A percentile compares a stretch with the other conserved stretches of the same genome.
Conservation (phyloP, 2,888 invertebrate species). For the Anoplius nigerrimus region DNA sequence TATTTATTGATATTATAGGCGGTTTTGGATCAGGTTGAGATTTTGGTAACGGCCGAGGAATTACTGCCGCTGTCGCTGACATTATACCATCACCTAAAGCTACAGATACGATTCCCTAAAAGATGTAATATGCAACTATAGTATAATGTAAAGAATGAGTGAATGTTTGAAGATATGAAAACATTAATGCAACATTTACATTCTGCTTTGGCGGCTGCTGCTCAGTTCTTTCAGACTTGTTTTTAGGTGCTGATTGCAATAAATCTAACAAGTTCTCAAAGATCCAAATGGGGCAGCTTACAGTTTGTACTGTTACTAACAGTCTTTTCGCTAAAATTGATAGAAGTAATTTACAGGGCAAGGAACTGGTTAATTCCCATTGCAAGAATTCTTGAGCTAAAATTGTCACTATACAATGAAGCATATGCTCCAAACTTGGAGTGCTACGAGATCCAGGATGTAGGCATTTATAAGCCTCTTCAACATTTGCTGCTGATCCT, state of each 20-base stretch:
- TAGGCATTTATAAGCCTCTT: slow-evolving; percentile 66
- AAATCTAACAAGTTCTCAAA: slow-evolving; percentile 52
- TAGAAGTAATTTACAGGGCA: slow-evolving; percentile 80
- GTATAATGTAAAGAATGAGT: background rate
- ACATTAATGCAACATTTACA: background rate
- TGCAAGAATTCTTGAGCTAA: slow-evolving; percentile 80
- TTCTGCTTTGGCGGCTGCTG: slow-evolving; percentile 17
- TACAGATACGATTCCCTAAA: slow-evolving; percentile 59
- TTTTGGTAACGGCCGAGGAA: slow-evolving; percentile 60
- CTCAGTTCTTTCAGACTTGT: slow-evolving; percentile 1
- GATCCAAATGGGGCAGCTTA: slow-evolving; percentile 64
- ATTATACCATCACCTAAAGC: slow-evolving; percentile 64
- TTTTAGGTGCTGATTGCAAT: slow-evolving; percentile 40
- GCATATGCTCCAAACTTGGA: slow-evolving; percentile 78
- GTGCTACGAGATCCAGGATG: slow-evolving; percentile 66
- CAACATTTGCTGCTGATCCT: slow-evolving; percentile 58
- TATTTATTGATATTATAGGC: slow-evolving; percentile 9
- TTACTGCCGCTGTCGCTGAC: slow-evolving; percentile 67
- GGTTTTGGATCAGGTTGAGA: slow-evolving; percentile 10
- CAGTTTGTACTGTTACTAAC: slow-evolving; percentile 67
- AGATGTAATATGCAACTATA: slow-evolving; percentile 1
- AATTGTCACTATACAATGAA: slow-evolving; percentile 78
- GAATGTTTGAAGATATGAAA: slow-evolving; percentile 1
- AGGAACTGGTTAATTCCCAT: slow-evolving; percentile 82
- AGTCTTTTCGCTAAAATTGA: slow-evolving; percentile 80